These are phyloP conservation scores for Lanius collurio DNA, from an alignment of 2,113 vertebrate species.

Conservation along the genomic window DNA sequence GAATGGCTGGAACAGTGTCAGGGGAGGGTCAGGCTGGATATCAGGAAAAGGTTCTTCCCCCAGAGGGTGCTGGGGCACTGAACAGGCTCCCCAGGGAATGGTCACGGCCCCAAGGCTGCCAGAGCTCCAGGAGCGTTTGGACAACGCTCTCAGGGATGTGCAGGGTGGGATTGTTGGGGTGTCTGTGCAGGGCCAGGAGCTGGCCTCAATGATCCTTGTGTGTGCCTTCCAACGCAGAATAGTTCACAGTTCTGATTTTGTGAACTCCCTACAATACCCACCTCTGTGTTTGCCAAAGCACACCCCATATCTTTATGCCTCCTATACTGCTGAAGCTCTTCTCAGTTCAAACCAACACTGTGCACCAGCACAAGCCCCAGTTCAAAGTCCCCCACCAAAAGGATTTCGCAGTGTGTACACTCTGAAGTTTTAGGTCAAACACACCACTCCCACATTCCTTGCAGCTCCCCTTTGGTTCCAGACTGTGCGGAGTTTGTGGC, in stretches of 20 bases:
- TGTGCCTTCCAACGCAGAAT: neutral
- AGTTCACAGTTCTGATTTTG: neutral
- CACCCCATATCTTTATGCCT: neutral
- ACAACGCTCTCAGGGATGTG: neutral
- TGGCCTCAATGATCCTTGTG: neutral
- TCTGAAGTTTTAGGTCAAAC: neutral
- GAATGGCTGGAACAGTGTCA: neutral
- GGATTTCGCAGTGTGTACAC: neutral
- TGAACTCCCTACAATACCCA: neutral
- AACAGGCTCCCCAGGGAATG: neutral
- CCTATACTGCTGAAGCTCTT: neutral
- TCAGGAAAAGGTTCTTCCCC: neutral
- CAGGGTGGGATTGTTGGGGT: neutral
- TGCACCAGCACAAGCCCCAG: neutral
- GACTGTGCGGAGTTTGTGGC: neutral
- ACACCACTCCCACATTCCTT: neutral
- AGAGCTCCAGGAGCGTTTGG: accelerated
- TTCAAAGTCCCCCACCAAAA: neutral
- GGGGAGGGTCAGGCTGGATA: accelerated
- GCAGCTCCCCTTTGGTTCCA: neutral
- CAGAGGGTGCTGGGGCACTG: neutral
- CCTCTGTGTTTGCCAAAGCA: neutral
- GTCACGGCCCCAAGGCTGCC: neutral
- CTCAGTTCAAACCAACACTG: neutral
- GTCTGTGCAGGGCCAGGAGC: neutral